Percentiles rank a stretch among this genome's conserved stretches.
These are phyloP conservation scores for Diaperis boleti DNA, from an alignment of 2,888 invertebrate species.

Conservation along the genomic window DNA sequence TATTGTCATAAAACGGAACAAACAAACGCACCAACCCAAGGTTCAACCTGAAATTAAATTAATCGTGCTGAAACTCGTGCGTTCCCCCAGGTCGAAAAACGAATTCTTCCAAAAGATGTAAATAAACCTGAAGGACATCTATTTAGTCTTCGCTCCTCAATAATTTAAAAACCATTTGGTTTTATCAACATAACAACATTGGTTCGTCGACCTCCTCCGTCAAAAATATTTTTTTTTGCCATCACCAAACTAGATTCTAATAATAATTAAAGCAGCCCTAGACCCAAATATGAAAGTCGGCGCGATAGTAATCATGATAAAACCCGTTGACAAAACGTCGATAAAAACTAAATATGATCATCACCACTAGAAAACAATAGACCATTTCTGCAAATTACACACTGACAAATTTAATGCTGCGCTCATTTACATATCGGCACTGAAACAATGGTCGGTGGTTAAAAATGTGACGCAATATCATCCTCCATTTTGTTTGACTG, in stretches of 20 bases:
- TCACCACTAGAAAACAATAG: slow-evolving; percentile 2
- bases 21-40: slow-evolving; percentile 15
- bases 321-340: not conserved
- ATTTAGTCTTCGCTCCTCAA: not conserved
- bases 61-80: not conserved
- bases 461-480: slow-evolving; percentile 9
- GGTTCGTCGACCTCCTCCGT: slow-evolving; percentile 5
- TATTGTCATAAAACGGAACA: slow-evolving; percentile 2
- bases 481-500: not conserved
- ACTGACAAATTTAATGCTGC: slow-evolving; percentile 9
- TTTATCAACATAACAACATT: not conserved
- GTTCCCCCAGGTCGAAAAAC: not conserved
- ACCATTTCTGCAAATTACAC: slow-evolving; percentile 2
- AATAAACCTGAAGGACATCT: slow-evolving; percentile 1
- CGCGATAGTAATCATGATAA: slow-evolving; percentile 1
- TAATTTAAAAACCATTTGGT: slow-evolving; percentile 9
- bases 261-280: slow-evolving; percentile 4
- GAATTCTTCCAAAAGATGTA: not conserved
- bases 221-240: not conserved
- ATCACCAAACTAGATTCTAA: slow-evolving; percentile 3
- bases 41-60: not conserved
- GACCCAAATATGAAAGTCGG: not conserved
- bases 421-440: slow-evolving; percentile 5
- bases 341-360: slow-evolving; percentile 9
- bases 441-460: not conserved